Evolutionary conservation across 2,113 vertebrate genomes (phyloP).

Genomic region (Casuarius casuarius): DNA sequence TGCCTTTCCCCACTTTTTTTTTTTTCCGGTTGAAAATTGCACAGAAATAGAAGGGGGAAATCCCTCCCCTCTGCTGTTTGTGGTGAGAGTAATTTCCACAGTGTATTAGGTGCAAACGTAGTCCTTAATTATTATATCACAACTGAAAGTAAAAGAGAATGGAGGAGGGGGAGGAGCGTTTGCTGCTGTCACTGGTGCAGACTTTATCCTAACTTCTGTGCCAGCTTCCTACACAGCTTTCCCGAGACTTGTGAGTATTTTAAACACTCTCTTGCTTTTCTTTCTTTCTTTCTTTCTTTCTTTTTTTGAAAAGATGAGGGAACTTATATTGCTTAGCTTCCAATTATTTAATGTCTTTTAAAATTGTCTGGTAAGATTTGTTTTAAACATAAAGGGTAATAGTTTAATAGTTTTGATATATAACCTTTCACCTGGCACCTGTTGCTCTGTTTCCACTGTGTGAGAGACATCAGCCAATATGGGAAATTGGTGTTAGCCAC

Average conservation of each 20-base stretch:
- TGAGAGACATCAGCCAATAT: neutral
- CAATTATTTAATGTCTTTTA: neutral
- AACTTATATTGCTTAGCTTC: neutral
- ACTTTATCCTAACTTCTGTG: neutral
- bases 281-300: neutral
- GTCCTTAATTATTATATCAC: neutral
- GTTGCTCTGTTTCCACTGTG: neutral
- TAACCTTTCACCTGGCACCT: neutral
- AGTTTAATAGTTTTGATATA: neutral
- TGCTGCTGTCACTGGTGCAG: neutral
- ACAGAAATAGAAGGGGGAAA: neutral
- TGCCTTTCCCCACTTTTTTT: neutral
- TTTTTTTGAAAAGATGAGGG: neutral
- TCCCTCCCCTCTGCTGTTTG: neutral
- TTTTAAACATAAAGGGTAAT: neutral
- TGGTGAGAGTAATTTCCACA: neutral
- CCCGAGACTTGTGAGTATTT: constrained; percentile 50
- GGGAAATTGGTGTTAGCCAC: neutral
- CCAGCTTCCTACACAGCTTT: neutral
- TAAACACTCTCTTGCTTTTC: neutral
- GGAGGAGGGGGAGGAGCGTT: constrained; percentile 13
- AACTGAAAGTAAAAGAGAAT: constrained; percentile 63
- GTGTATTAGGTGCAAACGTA: neutral
- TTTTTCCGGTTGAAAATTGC: neutral
- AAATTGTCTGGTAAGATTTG: neutral